These are phyloP conservation scores for Folsomia manolachei DNA, from an alignment of 2,888 invertebrate genomes.

Conservation along the genomic window DNA sequence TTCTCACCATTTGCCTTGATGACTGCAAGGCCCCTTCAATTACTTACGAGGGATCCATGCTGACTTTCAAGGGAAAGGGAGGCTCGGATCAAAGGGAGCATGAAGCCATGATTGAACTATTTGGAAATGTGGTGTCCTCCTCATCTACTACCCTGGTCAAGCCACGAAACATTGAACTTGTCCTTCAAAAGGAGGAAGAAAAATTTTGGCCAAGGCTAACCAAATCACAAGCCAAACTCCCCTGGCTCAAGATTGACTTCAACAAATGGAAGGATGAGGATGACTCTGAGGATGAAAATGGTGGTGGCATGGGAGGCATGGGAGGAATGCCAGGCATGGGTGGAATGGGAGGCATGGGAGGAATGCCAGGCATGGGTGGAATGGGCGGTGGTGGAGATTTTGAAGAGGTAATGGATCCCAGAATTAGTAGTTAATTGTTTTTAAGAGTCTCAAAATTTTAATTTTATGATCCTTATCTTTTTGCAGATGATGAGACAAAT, in stretches of 20 bases:
- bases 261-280: conserved; percentile 98
- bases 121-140: conserved; percentile 77
- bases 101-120: conserved; percentile 83
- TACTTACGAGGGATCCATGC: conserved; percentile 62
- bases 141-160: conserved; percentile 58
- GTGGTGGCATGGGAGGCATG: conserved; percentile 48
- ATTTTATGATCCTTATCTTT: not conserved
- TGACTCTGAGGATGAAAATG: conserved; percentile 77
- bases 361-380: conserved; percentile 37
- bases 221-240: conserved; percentile 82
- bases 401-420: conserved; percentile 58
- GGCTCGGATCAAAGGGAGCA: conserved; percentile 79
- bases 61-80: conserved; percentile 81
- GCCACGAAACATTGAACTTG: conserved; percentile 59
- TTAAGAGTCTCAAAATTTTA: not conserved
- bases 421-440: not conserved
- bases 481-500: conserved; percentile 69
- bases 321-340: conserved; percentile 34
- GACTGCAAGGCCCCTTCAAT: conserved; percentile 80
- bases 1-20: conserved; percentile 86
- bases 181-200: conserved; percentile 62
- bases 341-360: conserved; percentile 36
- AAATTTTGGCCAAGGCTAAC: conserved; percentile 86
- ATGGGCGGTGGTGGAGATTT: conserved; percentile 57
- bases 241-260: conserved; percentile 96